Conservation (phyloP, 2,888 invertebrate species). For the Apodemia hepburni region DNA sequence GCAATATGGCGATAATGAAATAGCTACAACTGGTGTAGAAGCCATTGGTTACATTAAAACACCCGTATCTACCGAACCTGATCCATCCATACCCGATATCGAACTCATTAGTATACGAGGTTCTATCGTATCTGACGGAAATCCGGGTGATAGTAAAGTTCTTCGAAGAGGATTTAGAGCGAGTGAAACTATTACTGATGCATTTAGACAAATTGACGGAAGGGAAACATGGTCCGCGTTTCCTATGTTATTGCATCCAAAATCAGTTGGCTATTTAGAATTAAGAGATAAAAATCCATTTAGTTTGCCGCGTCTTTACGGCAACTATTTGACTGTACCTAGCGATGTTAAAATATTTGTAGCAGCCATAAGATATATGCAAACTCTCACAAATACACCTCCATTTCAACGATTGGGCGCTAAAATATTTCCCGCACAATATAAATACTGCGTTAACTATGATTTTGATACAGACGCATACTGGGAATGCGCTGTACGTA, state of each 20-base stretch:
- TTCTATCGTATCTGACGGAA: slow-evolving; percentile 82
- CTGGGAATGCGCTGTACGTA: slow-evolving; percentile 84
- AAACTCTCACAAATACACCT: slow-evolving; percentile 77
- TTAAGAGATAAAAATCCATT: slow-evolving; percentile 87
- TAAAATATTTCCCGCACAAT: slow-evolving; percentile 66
- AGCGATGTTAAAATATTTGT: slow-evolving; percentile 80
- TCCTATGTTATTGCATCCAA: slow-evolving; percentile 86
- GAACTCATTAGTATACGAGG: slow-evolving; percentile 83
- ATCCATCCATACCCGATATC: slow-evolving; percentile 81
- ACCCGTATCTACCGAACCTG: slow-evolving; percentile 74
- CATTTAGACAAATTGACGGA: slow-evolving; percentile 76
- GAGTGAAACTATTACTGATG: slow-evolving; percentile 72
- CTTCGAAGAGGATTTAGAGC: slow-evolving; percentile 78
- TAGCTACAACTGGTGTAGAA: slow-evolving; percentile 83
- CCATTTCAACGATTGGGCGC: slow-evolving; percentile 81
- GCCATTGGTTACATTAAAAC: slow-evolving; percentile 84
- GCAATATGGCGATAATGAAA: slow-evolving; percentile 58
- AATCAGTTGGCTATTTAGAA: slow-evolving; percentile 84
- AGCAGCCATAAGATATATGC: slow-evolving; percentile 81
- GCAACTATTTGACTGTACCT: slow-evolving; percentile 87
- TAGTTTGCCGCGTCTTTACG: slow-evolving; percentile 87
- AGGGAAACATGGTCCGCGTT: slow-evolving; percentile 82
- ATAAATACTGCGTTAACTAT: slow-evolving; percentile 72
- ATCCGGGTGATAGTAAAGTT: slow-evolving; percentile 54
- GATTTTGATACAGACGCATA: slow-evolving; percentile 82